A percentile compares a stretch with the other conserved stretches of the same genome.
phyloP scores from a whole-genome alignment of 2,797 vertebrate genomes.

The Sibirionetta formosa region DNA sequence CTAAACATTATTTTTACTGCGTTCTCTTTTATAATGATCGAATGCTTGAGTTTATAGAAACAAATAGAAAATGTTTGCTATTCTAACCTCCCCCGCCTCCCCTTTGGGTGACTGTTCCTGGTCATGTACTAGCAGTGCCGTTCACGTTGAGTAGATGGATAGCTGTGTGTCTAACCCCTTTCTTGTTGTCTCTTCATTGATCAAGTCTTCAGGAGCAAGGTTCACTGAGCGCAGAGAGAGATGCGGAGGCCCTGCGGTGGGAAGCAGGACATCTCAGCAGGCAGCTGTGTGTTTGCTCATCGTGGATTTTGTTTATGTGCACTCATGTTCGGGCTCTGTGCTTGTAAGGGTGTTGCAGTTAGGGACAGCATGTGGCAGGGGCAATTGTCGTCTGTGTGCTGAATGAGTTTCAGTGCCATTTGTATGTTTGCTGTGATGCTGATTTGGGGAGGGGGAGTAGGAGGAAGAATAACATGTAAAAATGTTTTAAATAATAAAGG shows the following conservation, averaged over 20 bases:
- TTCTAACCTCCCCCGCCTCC: background rate
- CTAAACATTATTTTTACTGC: background rate
- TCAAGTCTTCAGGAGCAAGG: background rate
- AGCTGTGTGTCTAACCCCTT: background rate
- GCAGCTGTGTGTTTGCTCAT: background rate
- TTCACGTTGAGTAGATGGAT: background rate
- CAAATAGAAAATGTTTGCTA: background rate
- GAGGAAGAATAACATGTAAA: background rate
- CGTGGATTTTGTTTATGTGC: fast-evolving
- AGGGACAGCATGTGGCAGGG: background rate
- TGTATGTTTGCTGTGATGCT: background rate
- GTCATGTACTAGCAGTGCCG: background rate
- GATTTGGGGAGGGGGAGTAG: background rate
- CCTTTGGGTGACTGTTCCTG: background rate
- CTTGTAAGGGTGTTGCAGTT: background rate
- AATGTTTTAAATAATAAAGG: background rate
- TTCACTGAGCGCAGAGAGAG: background rate
- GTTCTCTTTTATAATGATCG: background rate
- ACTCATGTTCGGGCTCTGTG: fast-evolving
- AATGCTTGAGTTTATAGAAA: constrained; percentile 18
- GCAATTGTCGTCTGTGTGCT: background rate
- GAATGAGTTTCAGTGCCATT: background rate
- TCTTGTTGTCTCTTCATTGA: background rate
- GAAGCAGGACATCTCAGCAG: background rate
- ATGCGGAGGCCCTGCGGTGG: background rate